A percentile compares a stretch with the other conserved stretches of the same genome.
These are phyloP conservation scores for Linnaemya tessellans DNA, from an alignment of 2,888 invertebrate species.

Conservation along the genomic window DNA sequence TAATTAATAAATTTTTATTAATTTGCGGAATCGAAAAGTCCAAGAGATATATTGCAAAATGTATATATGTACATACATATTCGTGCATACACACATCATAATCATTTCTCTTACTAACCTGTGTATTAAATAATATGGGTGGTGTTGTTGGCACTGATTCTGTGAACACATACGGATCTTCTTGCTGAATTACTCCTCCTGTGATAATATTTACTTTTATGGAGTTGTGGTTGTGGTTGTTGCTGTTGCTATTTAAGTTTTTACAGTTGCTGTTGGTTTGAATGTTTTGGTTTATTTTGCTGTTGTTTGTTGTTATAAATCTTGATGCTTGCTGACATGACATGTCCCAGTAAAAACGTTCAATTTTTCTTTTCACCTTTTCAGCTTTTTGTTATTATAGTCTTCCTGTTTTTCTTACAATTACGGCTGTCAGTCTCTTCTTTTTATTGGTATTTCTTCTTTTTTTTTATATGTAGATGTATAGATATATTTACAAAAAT, in stretches of 20 bases:
- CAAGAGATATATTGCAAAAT: too few relatives aligned
- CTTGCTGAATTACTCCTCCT: slow-evolving; percentile 74
- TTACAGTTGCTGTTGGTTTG: slow-evolving; percentile 59
- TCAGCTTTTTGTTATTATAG: slow-evolving; percentile 17
- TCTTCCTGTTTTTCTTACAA: slow-evolving; percentile 15
- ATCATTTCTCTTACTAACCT: slow-evolving; percentile 76
- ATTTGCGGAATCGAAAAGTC: too few relatives aligned
- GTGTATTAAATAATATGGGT: slow-evolving; percentile 82
- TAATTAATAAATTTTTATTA: too few relatives aligned
- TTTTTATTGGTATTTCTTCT: slow-evolving; percentile 17
- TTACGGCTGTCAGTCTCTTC: slow-evolving; percentile 44
- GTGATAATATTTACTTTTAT: slow-evolving; percentile 61
- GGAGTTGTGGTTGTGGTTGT: slow-evolving; percentile 62
- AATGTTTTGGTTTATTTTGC: slow-evolving; percentile 72
- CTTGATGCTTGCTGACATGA: slow-evolving; percentile 83
- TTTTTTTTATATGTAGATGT: too few relatives aligned
- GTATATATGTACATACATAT: too few relatives aligned
- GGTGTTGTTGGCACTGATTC: slow-evolving; percentile 82
- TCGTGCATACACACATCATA: too few relatives aligned
- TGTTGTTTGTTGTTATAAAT: slow-evolving; percentile 77
- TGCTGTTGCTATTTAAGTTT: slow-evolving; percentile 70
- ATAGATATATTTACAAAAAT: not conserved
- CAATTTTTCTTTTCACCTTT: slow-evolving; percentile 13
- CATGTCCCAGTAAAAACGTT: slow-evolving; percentile 79
- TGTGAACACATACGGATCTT: slow-evolving; percentile 84